Percentiles rank a stretch among this genome's conserved stretches.
Conservation (phyloP, 2,797 vertebrate species). For the Chloroceryle inda region DNA sequence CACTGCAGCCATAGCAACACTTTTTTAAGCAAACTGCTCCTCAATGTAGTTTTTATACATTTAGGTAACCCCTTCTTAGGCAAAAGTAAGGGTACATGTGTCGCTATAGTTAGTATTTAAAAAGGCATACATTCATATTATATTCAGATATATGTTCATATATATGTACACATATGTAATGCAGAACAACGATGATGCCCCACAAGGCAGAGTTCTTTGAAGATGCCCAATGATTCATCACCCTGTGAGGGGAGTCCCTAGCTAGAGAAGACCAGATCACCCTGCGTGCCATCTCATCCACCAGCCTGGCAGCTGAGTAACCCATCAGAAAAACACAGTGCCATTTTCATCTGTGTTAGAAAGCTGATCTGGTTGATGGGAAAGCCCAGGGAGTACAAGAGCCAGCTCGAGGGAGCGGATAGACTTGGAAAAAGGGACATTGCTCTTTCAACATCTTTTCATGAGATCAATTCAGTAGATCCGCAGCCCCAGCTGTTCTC, state of each 20-base stretch:
- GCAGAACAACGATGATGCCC: neutral
- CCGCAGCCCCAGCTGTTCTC: neutral
- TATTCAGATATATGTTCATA: neutral
- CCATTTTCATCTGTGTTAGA: neutral
- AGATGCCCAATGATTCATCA: neutral
- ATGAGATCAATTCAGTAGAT: neutral
- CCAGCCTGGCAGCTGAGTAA: neutral
- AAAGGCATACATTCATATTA: neutral
- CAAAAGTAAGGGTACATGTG: neutral
- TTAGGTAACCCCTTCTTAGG: neutral
- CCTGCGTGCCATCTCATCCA: neutral
- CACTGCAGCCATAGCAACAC: neutral
- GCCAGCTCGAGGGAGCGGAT: neutral
- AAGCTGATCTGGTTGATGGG: neutral
- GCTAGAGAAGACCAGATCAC: neutral
- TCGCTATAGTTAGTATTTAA: neutral
- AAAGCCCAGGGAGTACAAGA: neutral
- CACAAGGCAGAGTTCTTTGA: neutral
- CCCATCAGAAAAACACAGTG: neutral
- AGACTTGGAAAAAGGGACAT: neutral
- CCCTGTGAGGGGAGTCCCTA: neutral
- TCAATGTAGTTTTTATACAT: neutral
- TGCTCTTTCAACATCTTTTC: neutral
- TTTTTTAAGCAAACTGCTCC: constrained; percentile 13
- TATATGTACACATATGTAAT: neutral